Evolutionary conservation across 2,113 vertebrate genomes (phyloP).

Genomic region (Hemiprocne comata): DNA sequence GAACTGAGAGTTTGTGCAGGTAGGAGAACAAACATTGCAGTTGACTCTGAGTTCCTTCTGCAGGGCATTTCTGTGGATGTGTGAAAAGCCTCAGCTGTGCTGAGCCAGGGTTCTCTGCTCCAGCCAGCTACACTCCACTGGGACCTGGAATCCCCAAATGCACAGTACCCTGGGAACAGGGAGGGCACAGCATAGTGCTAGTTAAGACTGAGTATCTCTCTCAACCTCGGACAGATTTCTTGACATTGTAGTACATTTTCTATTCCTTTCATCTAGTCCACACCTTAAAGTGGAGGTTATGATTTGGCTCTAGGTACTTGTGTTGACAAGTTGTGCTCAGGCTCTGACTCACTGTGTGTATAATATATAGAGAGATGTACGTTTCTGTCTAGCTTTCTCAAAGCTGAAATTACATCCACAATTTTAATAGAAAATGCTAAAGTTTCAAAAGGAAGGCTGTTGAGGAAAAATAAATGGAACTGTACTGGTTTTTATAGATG

Average conservation of each 20-base stretch:
- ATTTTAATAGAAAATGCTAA: background rate
- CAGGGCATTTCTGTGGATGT: background rate
- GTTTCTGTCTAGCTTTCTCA: background rate
- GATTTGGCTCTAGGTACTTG: background rate
- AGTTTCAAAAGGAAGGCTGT: background rate
- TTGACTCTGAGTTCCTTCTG: background rate
- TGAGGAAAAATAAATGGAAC: background rate
- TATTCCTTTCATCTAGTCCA: conserved; percentile 22
- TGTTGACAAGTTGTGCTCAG: conserved; percentile 16
- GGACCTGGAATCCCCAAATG: background rate
- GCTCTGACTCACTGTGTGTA: background rate
- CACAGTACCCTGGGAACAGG: background rate
- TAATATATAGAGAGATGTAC: background rate
- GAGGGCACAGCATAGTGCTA: background rate
- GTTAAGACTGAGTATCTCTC: background rate
- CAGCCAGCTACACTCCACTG: background rate
- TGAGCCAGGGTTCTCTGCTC: background rate
- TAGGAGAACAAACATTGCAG: background rate
- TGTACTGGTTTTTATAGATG: background rate
- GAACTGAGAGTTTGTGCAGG: background rate
- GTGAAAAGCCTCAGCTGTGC: background rate
- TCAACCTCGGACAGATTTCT: background rate
- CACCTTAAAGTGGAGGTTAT: background rate
- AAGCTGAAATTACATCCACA: background rate
- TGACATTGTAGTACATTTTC: background rate